Conservation (phyloP, 2,888 invertebrate species). For the Dichetophora obliterata region DNA sequence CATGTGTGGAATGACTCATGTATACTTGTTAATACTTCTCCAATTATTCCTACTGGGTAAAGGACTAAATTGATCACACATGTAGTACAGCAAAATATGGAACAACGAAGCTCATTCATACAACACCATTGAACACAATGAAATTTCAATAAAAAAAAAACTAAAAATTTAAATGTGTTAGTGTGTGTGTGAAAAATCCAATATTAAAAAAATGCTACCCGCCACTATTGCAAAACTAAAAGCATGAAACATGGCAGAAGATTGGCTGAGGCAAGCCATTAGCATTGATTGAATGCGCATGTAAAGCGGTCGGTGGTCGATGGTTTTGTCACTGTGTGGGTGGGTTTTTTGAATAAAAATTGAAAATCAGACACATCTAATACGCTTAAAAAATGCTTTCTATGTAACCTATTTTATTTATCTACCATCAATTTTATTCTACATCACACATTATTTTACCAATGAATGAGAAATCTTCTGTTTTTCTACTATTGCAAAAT, state of each 20-base stretch:
- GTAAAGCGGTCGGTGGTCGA: conserved; percentile 8
- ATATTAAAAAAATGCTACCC: background rate
- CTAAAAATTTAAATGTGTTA: background rate
- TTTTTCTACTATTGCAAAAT: background rate
- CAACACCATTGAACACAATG: background rate
- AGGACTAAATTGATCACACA: too few species aligned
- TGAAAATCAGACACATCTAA: background rate
- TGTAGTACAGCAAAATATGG: too few species aligned
- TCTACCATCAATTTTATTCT: background rate
- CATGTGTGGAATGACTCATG: too few species aligned
- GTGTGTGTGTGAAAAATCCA: background rate
- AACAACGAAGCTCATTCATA: too few species aligned
- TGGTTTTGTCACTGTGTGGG: background rate
- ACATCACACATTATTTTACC: background rate
- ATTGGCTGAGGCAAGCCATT: conserved; percentile 24
- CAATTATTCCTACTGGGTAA: too few species aligned
- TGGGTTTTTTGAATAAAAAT: background rate
- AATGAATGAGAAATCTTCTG: background rate
- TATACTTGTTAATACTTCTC: too few species aligned
- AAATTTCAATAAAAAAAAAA: background rate
- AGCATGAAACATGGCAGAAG: too few species aligned
- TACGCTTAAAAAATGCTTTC: background rate
- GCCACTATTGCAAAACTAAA: background rate
- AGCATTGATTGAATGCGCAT: conserved; percentile 35
- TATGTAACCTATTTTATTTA: background rate